Percentiles rank a stretch among this genome's conserved stretches.
phyloP scores from a whole-genome alignment of 2,797 vertebrate genomes.

The Diglossa cyanea region DNA sequence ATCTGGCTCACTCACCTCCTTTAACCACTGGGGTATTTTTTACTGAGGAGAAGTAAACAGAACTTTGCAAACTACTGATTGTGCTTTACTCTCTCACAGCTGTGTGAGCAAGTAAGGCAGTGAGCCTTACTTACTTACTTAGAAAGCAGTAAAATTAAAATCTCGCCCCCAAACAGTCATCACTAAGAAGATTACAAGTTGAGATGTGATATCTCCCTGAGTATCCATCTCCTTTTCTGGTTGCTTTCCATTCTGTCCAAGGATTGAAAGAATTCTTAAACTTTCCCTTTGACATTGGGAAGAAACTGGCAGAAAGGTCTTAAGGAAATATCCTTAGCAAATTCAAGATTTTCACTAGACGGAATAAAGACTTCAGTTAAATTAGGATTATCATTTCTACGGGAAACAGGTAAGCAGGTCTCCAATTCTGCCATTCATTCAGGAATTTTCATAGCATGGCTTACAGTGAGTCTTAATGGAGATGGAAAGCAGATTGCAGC shows the following conservation, averaged over 20 bases:
- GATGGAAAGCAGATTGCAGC: slow-evolving; percentile 3
- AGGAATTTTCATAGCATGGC: neutral
- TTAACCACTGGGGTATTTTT: neutral
- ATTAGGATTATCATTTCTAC: neutral
- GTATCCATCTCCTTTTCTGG: neutral
- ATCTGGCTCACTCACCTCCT: neutral
- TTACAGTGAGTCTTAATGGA: neutral
- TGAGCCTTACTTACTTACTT: too few relatives aligned
- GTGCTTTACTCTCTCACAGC: neutral
- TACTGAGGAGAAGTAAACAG: neutral
- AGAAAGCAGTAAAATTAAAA: neutral
- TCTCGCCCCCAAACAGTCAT: neutral
- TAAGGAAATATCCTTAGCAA: neutral
- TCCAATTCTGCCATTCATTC: neutral
- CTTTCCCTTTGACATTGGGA: neutral
- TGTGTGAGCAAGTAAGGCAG: neutral
- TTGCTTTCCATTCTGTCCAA: neutral
- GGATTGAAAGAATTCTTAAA: neutral
- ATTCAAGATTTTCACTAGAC: neutral
- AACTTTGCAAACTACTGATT: neutral
- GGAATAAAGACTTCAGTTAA: neutral
- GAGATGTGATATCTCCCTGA: neutral
- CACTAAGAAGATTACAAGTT: neutral
- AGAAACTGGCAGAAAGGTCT: neutral
- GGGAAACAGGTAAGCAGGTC: neutral